Percentiles rank a stretch among this genome's conserved stretches.
Conservation (phyloP, 2,888 invertebrate species). For the Napeogenes inachia region DNA sequence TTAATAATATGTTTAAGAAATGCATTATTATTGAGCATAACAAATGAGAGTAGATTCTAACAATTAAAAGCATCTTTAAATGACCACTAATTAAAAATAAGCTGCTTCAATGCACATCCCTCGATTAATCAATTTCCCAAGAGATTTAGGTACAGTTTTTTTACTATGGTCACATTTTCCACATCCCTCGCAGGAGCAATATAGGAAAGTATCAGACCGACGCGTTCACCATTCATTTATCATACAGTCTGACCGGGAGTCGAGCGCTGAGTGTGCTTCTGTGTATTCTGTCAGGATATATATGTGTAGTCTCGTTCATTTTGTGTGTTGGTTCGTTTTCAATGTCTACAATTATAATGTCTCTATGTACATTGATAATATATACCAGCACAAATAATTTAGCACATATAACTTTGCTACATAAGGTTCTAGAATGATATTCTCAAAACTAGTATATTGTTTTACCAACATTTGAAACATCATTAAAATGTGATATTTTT, state of each 20-base stretch:
- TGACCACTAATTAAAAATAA: not conserved
- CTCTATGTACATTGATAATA: too few relatives aligned
- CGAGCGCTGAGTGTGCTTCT: slow-evolving; percentile 63
- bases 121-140: slow-evolving; percentile 30
- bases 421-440: too few relatives aligned
- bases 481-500: slow-evolving; percentile 21
- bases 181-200: slow-evolving; percentile 38
- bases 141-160: slow-evolving; percentile 51
- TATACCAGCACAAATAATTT: too few relatives aligned
- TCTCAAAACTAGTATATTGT: too few relatives aligned
- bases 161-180: slow-evolving; percentile 63
- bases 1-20: not conserved
- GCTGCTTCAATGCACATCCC: too few relatives aligned
- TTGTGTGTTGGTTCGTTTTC: slow-evolving; percentile 48
- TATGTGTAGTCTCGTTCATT: slow-evolving; percentile 48
- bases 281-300: slow-evolving; percentile 50
- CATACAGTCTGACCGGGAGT: slow-evolving; percentile 53
- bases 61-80: not conserved
- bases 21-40: not conserved
- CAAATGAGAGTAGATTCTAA: not conserved
- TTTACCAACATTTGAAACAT: too few relatives aligned
- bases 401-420: too few relatives aligned
- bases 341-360: slow-evolving; percentile 36
- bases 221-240: slow-evolving; percentile 58
- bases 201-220: slow-evolving; percentile 57